phyloP scores from a whole-genome alignment of 2,113 vertebrate species.

The Galemys pyrenaicus region DNA sequence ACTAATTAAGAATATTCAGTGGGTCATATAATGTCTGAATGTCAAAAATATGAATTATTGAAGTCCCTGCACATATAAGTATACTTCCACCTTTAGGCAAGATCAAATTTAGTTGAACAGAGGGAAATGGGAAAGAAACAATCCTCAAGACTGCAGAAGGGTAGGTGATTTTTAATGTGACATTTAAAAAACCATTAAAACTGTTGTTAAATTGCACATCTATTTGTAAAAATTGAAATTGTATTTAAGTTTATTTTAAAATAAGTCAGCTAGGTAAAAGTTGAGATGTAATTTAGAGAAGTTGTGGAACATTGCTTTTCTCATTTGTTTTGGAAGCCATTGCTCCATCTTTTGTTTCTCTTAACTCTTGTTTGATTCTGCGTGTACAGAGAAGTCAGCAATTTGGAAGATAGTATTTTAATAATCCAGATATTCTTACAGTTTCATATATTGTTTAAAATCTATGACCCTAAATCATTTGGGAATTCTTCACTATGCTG shows the following conservation, averaged over 20 bases:
- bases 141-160: conserved; percentile 58
- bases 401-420: background rate
- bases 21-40: conserved; percentile 77
- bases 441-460: conserved; percentile 13
- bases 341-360: conserved; percentile 20
- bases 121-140: conserved; percentile 50
- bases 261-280: background rate
- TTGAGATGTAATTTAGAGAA: conserved; percentile 52
- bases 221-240: conserved; percentile 43
- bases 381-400: background rate
- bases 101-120: conserved; percentile 73
- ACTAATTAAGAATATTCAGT: conserved; percentile 83
- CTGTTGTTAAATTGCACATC: background rate
- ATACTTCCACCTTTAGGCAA: conserved; percentile 78
- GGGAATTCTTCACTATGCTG: background rate
- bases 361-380: background rate
- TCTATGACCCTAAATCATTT: background rate
- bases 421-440: background rate
- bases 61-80: conserved; percentile 76
- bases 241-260: conserved; percentile 50
- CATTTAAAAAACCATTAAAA: conserved; percentile 16
- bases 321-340: background rate
- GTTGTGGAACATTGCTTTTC: background rate
- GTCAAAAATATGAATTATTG: conserved; percentile 82
- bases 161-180: conserved; percentile 65